These are phyloP conservation scores for Callionymus lyra DNA, from an alignment of 2,113 vertebrate species.

Conservation along the genomic window DNA sequence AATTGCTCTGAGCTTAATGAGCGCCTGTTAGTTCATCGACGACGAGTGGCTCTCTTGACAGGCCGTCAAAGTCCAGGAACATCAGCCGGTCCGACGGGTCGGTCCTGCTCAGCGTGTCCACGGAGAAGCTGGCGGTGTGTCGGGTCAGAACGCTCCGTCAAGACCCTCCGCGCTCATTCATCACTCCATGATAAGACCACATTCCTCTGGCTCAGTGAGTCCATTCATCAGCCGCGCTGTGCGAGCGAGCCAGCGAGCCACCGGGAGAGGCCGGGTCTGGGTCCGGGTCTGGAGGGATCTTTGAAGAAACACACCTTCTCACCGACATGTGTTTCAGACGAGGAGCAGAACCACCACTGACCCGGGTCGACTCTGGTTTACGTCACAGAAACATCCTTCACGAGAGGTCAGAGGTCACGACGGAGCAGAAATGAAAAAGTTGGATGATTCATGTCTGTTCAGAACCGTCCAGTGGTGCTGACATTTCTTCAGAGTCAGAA, in stretches of 20 bases:
- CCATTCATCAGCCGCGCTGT: constrained; percentile 35
- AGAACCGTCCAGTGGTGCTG: too few relatives aligned
- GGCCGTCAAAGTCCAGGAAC: too few relatives aligned
- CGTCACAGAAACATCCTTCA: background rate
- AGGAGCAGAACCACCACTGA: constrained; percentile 18
- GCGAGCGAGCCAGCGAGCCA: constrained; percentile 18
- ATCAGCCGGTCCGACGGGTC: too few relatives aligned
- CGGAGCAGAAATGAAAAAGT: too few relatives aligned
- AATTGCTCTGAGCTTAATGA: constrained; percentile 1
- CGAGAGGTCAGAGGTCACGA: too few relatives aligned
- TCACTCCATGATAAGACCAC: constrained; percentile 37
- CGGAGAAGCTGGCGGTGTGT: too few relatives aligned
- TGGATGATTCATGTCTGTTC: too few relatives aligned
- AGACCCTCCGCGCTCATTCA: constrained; percentile 22
- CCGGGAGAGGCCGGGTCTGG: too few relatives aligned
- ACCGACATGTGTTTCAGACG: constrained; percentile 13
- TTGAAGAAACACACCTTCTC: constrained; percentile 7
- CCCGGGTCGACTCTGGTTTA: background rate
- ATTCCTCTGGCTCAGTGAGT: constrained; percentile 34
- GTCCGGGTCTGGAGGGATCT: constrained; percentile 3
- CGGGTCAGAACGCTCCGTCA: background rate
- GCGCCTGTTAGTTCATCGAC: constrained; percentile 10
- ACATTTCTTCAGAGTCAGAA: too few relatives aligned
- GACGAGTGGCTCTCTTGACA: too few relatives aligned
- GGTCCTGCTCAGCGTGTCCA: too few relatives aligned